Evolutionary conservation across 92 coral and sea anemone genomes (phyloP).

Genomic region (Paramuricea clavata): DNA sequence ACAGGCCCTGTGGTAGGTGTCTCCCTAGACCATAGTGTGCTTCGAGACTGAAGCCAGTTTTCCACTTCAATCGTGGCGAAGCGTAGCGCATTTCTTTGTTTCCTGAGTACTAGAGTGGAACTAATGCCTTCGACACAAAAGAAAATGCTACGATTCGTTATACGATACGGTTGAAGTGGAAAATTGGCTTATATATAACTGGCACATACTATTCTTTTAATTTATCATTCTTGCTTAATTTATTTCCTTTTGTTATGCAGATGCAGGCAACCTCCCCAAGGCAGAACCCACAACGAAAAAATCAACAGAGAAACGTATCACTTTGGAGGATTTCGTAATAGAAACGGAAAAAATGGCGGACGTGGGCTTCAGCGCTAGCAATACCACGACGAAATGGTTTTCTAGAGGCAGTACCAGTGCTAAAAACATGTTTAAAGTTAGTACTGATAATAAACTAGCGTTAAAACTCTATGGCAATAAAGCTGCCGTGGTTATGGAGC

Average conservation of each 20-base stretch:
- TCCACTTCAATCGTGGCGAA: too few relatives aligned
- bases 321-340: background rate
- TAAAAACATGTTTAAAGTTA: slow-evolving; percentile 75
- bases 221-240: background rate
- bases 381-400: background rate
- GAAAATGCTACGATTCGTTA: too few relatives aligned
- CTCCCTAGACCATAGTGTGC: too few relatives aligned
- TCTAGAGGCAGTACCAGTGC: slow-evolving; percentile 40
- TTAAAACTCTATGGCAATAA: slow-evolving; percentile 94
- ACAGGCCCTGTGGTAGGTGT: too few relatives aligned
- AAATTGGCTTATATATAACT: too few relatives aligned
- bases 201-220: too few relatives aligned
- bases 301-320: background rate
- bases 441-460: slow-evolving; percentile 96
- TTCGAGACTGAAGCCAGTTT: too few relatives aligned
- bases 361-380: background rate
- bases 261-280: background rate
- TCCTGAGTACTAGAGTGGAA: too few relatives aligned
- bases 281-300: background rate
- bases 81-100: too few relatives aligned
- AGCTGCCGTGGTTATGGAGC: slow-evolving; percentile 95
- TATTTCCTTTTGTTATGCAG: background rate
- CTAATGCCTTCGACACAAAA: too few relatives aligned
- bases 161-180: too few relatives aligned
- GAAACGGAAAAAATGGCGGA: slow-evolving; percentile 19